A percentile compares a stretch with the other conserved stretches of the same genome.
Conservation (phyloP, 2,113 vertebrate species). For the Ctenodactylus gundi region DNA sequence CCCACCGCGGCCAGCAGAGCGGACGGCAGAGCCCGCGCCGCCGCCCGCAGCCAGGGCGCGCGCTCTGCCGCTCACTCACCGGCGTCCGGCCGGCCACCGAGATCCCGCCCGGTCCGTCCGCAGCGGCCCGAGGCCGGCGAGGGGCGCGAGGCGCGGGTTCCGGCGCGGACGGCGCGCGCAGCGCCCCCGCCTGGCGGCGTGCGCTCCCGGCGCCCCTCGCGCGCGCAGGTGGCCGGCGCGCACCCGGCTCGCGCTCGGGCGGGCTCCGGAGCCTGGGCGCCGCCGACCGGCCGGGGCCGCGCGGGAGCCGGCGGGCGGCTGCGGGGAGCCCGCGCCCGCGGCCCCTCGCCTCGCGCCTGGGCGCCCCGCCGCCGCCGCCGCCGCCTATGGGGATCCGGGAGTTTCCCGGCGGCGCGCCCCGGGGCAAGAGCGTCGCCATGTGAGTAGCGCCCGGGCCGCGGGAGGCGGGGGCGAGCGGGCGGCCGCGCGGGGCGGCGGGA, state of each 20-base stretch:
- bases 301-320: slow-evolving; percentile 41
- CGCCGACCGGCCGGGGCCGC: slow-evolving; percentile 38
- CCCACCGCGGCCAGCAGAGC: too few relatives aligned
- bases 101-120: too few relatives aligned
- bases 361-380: slow-evolving; percentile 74
- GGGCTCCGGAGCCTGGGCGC: neutral
- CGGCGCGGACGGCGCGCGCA: too few relatives aligned
- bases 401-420: slow-evolving; percentile 82
- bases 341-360: slow-evolving; percentile 71
- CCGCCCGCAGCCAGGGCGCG: too few relatives aligned
- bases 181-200: slow-evolving; percentile 62
- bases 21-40: too few relatives aligned
- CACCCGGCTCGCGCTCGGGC: neutral
- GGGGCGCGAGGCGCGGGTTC: too few relatives aligned
- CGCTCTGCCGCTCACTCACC: too few relatives aligned
- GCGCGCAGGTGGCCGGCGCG: too few relatives aligned
- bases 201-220: too few relatives aligned
- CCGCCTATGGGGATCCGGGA: slow-evolving; percentile 85
- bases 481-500: neutral
- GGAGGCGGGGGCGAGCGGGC: neutral
- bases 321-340: slow-evolving; percentile 66
- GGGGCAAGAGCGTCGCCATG: slow-evolving; percentile 79
- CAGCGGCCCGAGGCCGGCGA: too few relatives aligned
- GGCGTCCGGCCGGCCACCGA: too few relatives aligned
- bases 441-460: slow-evolving; percentile 72